Conservation (phyloP, 2,797 vertebrate genomes). For the Catamblyrhynchus diadema region DNA sequence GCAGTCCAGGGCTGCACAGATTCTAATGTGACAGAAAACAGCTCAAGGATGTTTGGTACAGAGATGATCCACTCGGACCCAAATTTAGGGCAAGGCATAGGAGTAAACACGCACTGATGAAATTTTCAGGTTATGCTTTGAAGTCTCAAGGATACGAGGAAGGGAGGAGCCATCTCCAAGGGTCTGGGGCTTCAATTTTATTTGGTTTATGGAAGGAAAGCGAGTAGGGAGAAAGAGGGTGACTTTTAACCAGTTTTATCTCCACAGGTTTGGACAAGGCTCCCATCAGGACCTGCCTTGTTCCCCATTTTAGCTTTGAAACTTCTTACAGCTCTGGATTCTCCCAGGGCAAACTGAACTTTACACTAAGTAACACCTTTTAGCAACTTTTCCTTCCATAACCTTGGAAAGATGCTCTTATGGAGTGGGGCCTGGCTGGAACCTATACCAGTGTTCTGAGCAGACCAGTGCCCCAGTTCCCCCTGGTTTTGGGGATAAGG, state of each 20-base stretch:
- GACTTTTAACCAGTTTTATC: not conserved
- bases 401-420: not conserved
- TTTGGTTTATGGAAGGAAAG: not conserved
- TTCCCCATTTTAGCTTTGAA: not conserved
- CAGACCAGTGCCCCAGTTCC: not conserved
- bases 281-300: not conserved
- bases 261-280: not conserved
- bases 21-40: not conserved
- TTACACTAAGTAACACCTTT: not conserved
- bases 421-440: not conserved
- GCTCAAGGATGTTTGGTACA: not conserved
- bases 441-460: accelerated
- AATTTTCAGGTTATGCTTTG: not conserved
- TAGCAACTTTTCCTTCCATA: not conserved
- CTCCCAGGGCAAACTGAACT: not conserved
- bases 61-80: not conserved
- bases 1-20: accelerated
- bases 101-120: not conserved
- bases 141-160: not conserved
- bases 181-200: not conserved
- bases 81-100: not conserved
- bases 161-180: not conserved
- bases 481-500: accelerated
- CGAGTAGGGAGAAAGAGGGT: not conserved
- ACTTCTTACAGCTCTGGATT: not conserved